Conservation (phyloP, 2,888 invertebrate species). For the Ophion ellenae region DNA sequence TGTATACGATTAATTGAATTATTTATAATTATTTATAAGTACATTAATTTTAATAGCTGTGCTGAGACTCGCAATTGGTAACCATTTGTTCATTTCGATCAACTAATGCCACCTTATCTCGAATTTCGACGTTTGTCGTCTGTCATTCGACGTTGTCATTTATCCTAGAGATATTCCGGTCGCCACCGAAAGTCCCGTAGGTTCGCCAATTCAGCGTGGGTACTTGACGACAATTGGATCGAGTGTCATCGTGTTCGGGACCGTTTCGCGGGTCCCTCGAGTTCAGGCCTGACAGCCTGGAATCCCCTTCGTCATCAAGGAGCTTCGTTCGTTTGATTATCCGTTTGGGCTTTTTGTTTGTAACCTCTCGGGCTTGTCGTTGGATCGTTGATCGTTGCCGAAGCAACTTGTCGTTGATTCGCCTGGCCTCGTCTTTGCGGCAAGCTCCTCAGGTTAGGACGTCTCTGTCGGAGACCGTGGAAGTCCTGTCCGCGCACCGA, state of each 20-base stretch:
- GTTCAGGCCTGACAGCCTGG: background rate
- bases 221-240: background rate
- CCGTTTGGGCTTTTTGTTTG: background rate
- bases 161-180: conserved; percentile 23
- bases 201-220: conserved; percentile 10
- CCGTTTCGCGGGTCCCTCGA: conserved; percentile 50
- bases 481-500: conserved; percentile 60
- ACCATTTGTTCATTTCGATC: conserved; percentile 76
- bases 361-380: background rate
- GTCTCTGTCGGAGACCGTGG: conserved; percentile 60
- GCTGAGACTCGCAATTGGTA: conserved; percentile 80
- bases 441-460: conserved; percentile 30
- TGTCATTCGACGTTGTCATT: conserved; percentile 35
- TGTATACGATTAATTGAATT: conserved; percentile 71
- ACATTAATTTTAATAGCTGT: conserved; percentile 76
- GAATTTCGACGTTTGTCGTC: conserved; percentile 6
- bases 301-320: background rate
- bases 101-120: conserved; percentile 54
- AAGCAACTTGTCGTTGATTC: background rate
- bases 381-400: background rate
- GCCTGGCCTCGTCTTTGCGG: background rate
- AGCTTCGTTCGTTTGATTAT: background rate
- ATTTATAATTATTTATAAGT: conserved; percentile 76
- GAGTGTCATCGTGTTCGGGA: conserved; percentile 3
- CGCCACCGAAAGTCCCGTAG: conserved; percentile 32